Evolutionary conservation across 2,113 vertebrate genomes (phyloP), one percentile per base, ranked within the genome.

Genomic region (Cololabis saira): DNA sequence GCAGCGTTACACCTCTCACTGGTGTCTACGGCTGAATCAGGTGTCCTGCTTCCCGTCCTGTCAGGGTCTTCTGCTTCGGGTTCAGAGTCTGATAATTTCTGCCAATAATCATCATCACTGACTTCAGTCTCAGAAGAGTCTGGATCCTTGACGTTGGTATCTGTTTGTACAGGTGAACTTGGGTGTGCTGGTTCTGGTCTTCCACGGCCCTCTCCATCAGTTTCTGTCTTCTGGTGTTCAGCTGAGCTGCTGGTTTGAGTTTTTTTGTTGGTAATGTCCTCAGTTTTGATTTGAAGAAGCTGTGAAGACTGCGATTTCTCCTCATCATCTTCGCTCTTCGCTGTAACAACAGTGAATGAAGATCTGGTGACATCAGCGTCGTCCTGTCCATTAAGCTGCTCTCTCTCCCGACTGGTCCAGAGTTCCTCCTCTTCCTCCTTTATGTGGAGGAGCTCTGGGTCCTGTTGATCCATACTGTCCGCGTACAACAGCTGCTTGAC

Each of bases 201-300:
- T 27, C 24, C 24, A 27, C 24, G 5, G 24, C 5, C 24, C 24
- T 27, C 24, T 27, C 24, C 24, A 27, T 12, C 30, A 19, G 50
- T 12, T 45, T 45, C 40, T 52, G 47, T 44, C 52, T 53, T 70
- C n/a, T 52, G 30, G 37, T 17, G 55, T 33, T 44, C 37, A 60
- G 48, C 4, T 21, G 49, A 61, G 41, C 54, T 59, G 37, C 22
- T n/a, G 37, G 18, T 30, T 51, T 37, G 21, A 59, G 37, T 3
- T 18, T 30, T 37, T 0, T 40, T 14, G 10, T 53, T 40, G 44
- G 24, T 68, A 12, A 13, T 45, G 21, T 18, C 19, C 61, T 61
- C 58, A 71, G 6, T 27, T 61, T 27, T 60, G 16, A 44, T 27
- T 6, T 27, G 66, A 69, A 27, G 67, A 53, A n/a, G 43, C 30